These are phyloP conservation scores for Zaprionus vittiger DNA, from an alignment of 1,140 invertebrate species.

Conservation along the genomic window DNA sequence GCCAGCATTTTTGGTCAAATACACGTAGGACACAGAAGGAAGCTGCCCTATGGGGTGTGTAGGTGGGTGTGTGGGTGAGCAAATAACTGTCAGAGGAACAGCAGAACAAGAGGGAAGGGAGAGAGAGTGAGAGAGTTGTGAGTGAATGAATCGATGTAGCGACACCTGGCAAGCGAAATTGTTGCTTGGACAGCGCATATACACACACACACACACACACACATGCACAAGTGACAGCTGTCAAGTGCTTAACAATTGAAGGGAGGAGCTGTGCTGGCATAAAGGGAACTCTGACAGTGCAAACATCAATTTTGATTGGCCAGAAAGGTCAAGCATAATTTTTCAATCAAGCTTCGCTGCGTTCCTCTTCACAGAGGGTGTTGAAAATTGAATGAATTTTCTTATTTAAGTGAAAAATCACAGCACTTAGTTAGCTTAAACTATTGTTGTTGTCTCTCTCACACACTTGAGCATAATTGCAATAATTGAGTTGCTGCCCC, in stretches of 20 bases:
- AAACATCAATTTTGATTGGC: slow-evolving; percentile 51
- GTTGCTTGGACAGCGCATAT: slow-evolving; percentile 56
- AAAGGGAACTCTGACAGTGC: neutral
- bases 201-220: slow-evolving; percentile 6
- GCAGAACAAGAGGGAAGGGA: slow-evolving; percentile 9
- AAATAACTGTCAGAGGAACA: slow-evolving; percentile 61
- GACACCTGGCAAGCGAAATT: slow-evolving; percentile 46
- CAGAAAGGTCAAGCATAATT: slow-evolving; percentile 67
- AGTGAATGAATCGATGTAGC: slow-evolving; percentile 38
- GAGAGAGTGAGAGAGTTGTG: slow-evolving; percentile 27
- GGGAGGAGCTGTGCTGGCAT: neutral
- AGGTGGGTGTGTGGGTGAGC: neutral
- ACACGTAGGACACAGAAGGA: neutral
- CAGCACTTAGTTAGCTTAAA: slow-evolving; percentile 46
- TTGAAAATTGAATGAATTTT: slow-evolving; percentile 2
- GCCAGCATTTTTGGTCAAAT: slow-evolving; percentile 11
- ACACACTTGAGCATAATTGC: slow-evolving; percentile 29
- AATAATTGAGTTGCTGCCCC: slow-evolving; percentile 37
- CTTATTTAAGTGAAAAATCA: slow-evolving; percentile 67
- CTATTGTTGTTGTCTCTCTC: slow-evolving; percentile 27
- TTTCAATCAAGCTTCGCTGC: slow-evolving; percentile 54
- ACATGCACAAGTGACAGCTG: slow-evolving; percentile 57
- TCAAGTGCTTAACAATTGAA: slow-evolving; percentile 45
- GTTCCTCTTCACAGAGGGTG: neutral
- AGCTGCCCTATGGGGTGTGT: neutral